Evolutionary conservation across 2,113 vertebrate species (phyloP).

Genomic region (Columba janthina): DNA sequence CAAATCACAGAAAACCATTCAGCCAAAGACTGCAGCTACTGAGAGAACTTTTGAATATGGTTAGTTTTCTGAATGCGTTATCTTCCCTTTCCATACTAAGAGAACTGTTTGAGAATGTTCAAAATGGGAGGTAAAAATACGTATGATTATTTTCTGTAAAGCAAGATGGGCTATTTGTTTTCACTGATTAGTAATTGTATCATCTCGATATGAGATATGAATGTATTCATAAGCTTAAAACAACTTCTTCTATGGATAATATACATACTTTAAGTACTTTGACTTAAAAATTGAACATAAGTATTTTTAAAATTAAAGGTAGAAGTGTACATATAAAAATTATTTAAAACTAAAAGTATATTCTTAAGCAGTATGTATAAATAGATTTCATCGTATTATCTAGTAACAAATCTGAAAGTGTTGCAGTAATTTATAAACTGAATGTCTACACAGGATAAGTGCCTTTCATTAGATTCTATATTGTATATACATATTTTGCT

Average conservation of each 20-base stretch:
- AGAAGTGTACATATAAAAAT: constrained; percentile 82
- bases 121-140: constrained; percentile 42
- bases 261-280: constrained; percentile 83
- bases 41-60: constrained; percentile 42
- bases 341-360: constrained; percentile 85
- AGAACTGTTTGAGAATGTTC: constrained; percentile 51
- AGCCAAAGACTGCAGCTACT: constrained; percentile 80
- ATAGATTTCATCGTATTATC: constrained; percentile 80
- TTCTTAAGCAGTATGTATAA: constrained; percentile 86
- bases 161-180: constrained; percentile 58
- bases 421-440: constrained; percentile 74
- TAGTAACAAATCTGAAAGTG: constrained; percentile 89
- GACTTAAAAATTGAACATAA: constrained; percentile 78
- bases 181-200: constrained; percentile 70
- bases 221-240: constrained; percentile 77
- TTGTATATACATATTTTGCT: constrained; percentile 61
- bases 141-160: constrained; percentile 53
- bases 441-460: constrained; percentile 60
- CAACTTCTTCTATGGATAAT: constrained; percentile 82
- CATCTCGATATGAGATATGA: constrained; percentile 79
- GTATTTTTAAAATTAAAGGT: constrained; percentile 81
- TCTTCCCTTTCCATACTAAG: constrained; percentile 4
- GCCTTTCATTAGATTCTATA: constrained; percentile 45
- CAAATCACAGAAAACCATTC: constrained; percentile 75
- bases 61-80: neutral